Evolutionary conservation across 1,140 invertebrate genomes (phyloP), one percentile per base, ranked within the genome.

Genomic region (Drosophila ananassae): DNA sequence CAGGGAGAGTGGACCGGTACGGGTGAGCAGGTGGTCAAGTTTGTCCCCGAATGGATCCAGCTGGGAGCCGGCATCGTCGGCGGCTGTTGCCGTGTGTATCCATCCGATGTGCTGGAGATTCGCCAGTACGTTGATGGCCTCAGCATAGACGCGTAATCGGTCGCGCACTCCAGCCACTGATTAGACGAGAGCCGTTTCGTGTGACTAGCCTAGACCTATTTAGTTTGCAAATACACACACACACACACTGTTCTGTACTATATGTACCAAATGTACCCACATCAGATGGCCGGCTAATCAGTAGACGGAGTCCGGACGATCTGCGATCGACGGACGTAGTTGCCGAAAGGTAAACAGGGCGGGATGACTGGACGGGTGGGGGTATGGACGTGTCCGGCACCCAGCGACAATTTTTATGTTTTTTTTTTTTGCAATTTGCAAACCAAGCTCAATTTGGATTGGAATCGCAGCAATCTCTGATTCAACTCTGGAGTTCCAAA

Each of bases 71-170:
- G 92, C 56, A 96, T 94, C 75, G 93, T 97, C 46, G 97, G 96
- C 17, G 96, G 97, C 7, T 97, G 96, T 89, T 97, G 97, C 89
- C 93, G 95, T 66, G 95, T 95, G 1, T 93, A 93, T 77, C 94
- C 94, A 12, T 87, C 93, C n/a, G 95, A 96, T 83, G 94, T 97
- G 24, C 59, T 77, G 10, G 83, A 91, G 55, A 93, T 95, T 51
- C 90, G 92, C 28, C 50, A 77, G 37, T 84, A 92, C 76, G 91
- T 95, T 50, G 72, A 92, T 67, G 66, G 64, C 32, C 34, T 57
- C 52, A 69, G 69, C 37, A 63, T 84, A 24, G 77, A 53, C 12
- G 55, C 66, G 12, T 54, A 73, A 44, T 73, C 80, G 47, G 44
- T 53, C 58, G 17, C 3, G 25, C 22, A 53, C 59, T 64, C 17